Percentiles rank a stretch among this genome's conserved stretches.
These are phyloP conservation scores for Ips nitidus DNA, from an alignment of 1,140 invertebrate species.

Conservation along the genomic window DNA sequence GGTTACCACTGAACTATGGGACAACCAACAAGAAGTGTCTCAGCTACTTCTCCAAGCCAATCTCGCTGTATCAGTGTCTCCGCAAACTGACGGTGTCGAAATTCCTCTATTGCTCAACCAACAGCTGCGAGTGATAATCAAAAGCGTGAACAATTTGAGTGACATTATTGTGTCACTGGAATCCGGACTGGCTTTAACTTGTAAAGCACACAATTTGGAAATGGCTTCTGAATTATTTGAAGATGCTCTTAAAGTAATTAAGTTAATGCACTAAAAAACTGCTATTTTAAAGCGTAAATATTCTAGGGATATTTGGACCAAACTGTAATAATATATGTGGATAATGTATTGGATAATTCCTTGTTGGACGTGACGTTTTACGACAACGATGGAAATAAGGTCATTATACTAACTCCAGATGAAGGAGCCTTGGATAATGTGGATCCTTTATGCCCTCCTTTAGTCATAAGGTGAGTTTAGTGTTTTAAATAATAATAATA, in stretches of 20 bases:
- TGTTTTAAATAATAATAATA: too few species aligned
- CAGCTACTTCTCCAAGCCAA: constrained; percentile 52
- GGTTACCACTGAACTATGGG: constrained; percentile 58
- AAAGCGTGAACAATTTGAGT: constrained; percentile 40
- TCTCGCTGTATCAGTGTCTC: constrained; percentile 36
- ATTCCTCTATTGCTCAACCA: constrained; percentile 43
- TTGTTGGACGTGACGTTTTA: constrained; percentile 60
- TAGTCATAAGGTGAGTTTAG: constrained; percentile 49
- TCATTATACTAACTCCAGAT: constrained; percentile 56
- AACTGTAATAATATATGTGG: constrained; percentile 59
- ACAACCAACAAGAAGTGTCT: constrained; percentile 52
- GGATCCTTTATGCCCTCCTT: constrained; percentile 57
- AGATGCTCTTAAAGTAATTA: constrained; percentile 49
- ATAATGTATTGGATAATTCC: constrained; percentile 53
- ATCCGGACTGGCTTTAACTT: constrained; percentile 39
- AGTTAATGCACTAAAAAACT: neutral
- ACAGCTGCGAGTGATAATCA: constrained; percentile 42
- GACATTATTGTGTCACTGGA: constrained; percentile 42
- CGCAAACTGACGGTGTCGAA: constrained; percentile 34
- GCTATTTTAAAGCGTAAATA: neutral
- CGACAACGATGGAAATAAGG: constrained; percentile 58
- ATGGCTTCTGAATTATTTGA: constrained; percentile 40
- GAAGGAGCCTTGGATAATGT: constrained; percentile 56
- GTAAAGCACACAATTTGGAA: constrained; percentile 43
- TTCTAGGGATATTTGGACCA: constrained; percentile 36